Evolutionary conservation across 2,888 invertebrate genomes (phyloP), one percentile per base, ranked within the genome.

Genomic region (Neuroscelio doddi): DNA sequence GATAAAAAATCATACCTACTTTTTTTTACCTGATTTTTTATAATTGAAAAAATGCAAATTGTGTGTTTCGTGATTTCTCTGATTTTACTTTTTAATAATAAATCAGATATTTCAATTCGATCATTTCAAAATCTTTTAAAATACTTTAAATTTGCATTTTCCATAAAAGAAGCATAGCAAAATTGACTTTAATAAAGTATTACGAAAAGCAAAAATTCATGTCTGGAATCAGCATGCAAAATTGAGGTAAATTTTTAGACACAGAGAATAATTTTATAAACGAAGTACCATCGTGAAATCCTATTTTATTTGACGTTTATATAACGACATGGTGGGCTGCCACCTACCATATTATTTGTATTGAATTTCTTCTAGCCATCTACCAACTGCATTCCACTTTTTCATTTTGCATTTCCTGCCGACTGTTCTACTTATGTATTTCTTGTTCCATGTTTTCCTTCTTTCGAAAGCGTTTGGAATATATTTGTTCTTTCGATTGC

Each of bases 291-390:
- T n/a, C n/a, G n/a, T n/a, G n/a, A n/a, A n/a, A n/a, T n/a, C n/a
- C n/a, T n/a, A n/a, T n/a, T n/a, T n/a, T n/a, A n/a, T n/a, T n/a
- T n/a, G n/a, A n/a, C n/a, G n/a, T n/a, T n/a, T n/a, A n/a, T n/a
- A 30, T n/a, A 30, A 30, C 10, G 9, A 30, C 30, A 9, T 10
- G 3, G 30, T 30, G n/a, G n/a, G n/a, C n/a, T 26, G 17, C 42
- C 21, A 21, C 12, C 29, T 17, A 36, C 17, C 17, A 29, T 49
- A 16, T 56, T 50, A 50, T 57, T 50, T 44, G 30, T 57, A 49
- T 57, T 26, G 39, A 38, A 44, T 57, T 30, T 57, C 27, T 26
- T 47, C 21, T 42, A 29, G 29, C 29, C 14, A 44, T 17, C 8
- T 32, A 12, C 9, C 34, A 29, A 9, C 5, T 10, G 14, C 30